Percentiles rank a stretch among this genome's conserved stretches.
Conservation (phyloP, 2,113 vertebrate genomes). For the Nycticryphes semicollaris region DNA sequence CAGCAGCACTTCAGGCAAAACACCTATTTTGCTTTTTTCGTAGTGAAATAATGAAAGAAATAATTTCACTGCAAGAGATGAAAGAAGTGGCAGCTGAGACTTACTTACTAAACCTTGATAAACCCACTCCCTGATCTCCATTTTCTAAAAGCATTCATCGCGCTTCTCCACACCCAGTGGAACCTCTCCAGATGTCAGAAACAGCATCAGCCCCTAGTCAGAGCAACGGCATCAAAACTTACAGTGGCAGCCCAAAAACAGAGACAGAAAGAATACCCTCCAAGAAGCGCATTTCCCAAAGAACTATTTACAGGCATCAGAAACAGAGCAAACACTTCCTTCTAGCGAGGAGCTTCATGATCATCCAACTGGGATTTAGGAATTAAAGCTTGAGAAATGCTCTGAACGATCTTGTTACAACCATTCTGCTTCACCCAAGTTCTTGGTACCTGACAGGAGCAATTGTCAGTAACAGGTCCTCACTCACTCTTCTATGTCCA, state of each 20-base stretch:
- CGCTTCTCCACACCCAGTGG: not conserved
- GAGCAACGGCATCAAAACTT: not conserved
- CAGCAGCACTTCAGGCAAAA: not conserved
- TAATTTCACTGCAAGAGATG: not conserved
- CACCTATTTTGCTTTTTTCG: not conserved
- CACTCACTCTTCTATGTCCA: not conserved
- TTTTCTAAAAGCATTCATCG: not conserved
- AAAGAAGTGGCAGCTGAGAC: not conserved
- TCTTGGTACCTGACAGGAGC: not conserved
- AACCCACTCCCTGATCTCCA: not conserved
- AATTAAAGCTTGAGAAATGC: not conserved
- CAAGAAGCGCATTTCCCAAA: not conserved
- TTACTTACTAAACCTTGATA: not conserved
- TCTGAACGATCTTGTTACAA: not conserved
- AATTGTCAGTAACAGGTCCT: not conserved
- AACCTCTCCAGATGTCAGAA: not conserved
- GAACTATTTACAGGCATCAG: slow-evolving; percentile 4
- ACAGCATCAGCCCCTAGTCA: not conserved
- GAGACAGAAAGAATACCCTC: not conserved
- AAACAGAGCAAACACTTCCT: not conserved
- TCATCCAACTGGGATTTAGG: not conserved
- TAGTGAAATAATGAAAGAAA: slow-evolving; percentile 14
- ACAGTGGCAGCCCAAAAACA: not conserved
- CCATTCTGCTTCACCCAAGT: not conserved
- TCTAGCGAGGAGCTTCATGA: not conserved